phyloP scores from a whole-genome alignment of 2,113 vertebrate species.

The Cathartes aura region DNA sequence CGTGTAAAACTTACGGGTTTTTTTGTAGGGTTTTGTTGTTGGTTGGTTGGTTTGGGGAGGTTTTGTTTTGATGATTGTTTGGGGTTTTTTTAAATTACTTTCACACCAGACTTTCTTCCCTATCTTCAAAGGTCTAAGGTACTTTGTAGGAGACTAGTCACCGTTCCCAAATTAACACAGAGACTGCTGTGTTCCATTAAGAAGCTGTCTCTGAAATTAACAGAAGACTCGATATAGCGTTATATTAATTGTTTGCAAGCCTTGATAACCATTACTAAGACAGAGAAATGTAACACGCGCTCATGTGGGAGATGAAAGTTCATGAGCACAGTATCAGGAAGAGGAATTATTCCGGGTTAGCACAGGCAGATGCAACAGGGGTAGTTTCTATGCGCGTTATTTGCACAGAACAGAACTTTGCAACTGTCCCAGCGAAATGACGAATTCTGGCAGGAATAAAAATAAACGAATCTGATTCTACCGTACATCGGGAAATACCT shows the following conservation, averaged over 20 bases:
- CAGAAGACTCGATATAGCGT: accelerated
- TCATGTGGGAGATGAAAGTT: background rate
- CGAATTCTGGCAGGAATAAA: background rate
- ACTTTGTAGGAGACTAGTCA: background rate
- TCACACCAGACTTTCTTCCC: background rate
- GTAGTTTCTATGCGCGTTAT: accelerated
- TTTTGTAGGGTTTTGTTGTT: background rate
- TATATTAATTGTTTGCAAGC: background rate
- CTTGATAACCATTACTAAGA: background rate
- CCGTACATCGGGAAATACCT: accelerated
- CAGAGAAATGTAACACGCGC: accelerated
- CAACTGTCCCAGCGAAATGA: background rate
- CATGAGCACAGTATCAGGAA: accelerated
- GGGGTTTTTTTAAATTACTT: background rate
- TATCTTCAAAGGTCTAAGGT: background rate
- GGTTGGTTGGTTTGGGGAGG: background rate
- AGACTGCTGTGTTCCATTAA: background rate
- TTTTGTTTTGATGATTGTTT: background rate
- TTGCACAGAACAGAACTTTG: background rate
- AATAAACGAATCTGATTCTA: background rate
- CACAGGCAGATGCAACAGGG: background rate
- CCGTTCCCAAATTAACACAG: background rate
- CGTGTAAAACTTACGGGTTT: accelerated
- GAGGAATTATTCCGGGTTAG: background rate
- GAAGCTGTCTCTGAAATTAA: background rate